phyloP scores from a whole-genome alignment of 2,113 vertebrate species.

The Campylorhamphus procurvoides region DNA sequence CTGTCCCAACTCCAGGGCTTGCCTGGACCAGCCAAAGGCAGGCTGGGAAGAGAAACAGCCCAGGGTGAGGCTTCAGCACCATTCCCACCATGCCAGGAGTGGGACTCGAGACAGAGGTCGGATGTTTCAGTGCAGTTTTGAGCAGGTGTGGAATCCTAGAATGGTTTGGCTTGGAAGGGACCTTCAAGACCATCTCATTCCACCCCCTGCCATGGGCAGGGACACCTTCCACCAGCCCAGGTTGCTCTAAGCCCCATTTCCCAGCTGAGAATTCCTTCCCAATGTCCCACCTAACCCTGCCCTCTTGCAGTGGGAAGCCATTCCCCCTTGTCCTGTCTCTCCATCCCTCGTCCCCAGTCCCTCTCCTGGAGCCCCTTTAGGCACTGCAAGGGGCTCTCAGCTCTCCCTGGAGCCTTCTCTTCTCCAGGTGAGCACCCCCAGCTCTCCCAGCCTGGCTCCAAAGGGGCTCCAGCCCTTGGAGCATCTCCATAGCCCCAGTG shows the following conservation, averaged over 20 bases:
- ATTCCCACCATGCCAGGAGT: accelerated
- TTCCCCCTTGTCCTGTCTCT: background rate
- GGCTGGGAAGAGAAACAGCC: background rate
- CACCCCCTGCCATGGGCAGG: background rate
- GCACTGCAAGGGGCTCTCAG: background rate
- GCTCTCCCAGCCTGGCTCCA: background rate
- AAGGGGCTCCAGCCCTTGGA: background rate
- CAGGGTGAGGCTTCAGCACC: background rate
- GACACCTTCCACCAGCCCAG: background rate
- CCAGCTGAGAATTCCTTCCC: accelerated
- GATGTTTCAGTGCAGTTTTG: background rate
- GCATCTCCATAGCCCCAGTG: accelerated
- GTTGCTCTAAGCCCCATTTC: background rate
- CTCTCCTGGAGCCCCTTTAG: background rate
- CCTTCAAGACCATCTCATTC: background rate
- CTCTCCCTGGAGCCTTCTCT: background rate
- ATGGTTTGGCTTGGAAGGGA: background rate
- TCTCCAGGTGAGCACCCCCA: background rate
- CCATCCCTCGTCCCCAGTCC: background rate
- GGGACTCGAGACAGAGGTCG: accelerated
- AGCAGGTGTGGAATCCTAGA: background rate
- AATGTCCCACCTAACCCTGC: accelerated
- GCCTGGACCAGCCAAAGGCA: background rate
- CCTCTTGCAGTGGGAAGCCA: background rate
- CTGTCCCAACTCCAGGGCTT: accelerated